Conservation (phyloP, 1,140 invertebrate genomes). For the Neelides sp. region DNA sequence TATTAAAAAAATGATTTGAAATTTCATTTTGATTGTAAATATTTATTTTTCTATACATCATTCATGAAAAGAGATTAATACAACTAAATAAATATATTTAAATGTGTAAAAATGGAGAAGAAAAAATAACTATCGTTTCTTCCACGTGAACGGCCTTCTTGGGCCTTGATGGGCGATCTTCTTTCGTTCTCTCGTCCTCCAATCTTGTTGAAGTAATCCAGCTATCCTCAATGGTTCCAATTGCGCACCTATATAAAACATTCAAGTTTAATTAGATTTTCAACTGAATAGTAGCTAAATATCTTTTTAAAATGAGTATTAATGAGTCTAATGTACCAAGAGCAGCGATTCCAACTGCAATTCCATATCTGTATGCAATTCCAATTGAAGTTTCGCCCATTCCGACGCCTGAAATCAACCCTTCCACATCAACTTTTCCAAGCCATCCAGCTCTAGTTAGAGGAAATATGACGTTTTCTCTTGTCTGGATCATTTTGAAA, state of each 20-base stretch:
- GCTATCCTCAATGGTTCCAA: constrained; percentile 79
- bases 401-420: constrained; percentile 48
- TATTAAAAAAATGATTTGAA: no score
- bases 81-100: background rate
- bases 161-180: constrained; percentile 85
- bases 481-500: constrained; percentile 13
- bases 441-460: constrained; percentile 63
- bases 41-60: no score
- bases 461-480: constrained; percentile 56
- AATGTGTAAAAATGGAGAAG: background rate
- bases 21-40: no score
- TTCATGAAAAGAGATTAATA: no score
- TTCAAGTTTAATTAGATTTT: no score
- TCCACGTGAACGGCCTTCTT: constrained; percentile 86
- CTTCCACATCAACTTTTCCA: constrained; percentile 70
- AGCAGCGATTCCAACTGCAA: constrained; percentile 60
- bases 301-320: background rate
- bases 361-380: constrained; percentile 71
- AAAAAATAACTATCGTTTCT: constrained; percentile 51
- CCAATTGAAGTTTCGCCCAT: constrained; percentile 57
- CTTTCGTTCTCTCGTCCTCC: constrained; percentile 69
- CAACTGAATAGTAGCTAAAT: no score
- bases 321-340: constrained; percentile 47
- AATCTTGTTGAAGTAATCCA: constrained; percentile 74
- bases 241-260: constrained; percentile 16